Evolutionary conservation across 2,113 vertebrate species (phyloP), one percentile per base, ranked within the genome.

Genomic region (Brachypteracias leptosomus): DNA sequence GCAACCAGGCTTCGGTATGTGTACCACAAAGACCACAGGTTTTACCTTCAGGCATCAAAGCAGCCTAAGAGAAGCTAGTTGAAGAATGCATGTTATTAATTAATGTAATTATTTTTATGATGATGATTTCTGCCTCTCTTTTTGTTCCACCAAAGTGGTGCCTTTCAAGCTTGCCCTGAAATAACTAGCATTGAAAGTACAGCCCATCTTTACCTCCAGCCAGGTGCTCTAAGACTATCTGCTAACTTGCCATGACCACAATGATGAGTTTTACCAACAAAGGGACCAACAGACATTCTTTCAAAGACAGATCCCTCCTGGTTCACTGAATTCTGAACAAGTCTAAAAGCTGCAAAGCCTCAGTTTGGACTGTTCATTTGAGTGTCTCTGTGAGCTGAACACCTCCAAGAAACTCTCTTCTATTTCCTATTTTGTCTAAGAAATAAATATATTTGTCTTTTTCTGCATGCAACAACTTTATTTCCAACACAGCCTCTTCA

Each of bases 331-430:
- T 58, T 65, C 62, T 76, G 21, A 62, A 35, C 49, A 92, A 46
- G 7, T 13, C 16, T 59, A 24, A 35, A 88, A 65, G 33, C 3
- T 77, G 15, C 35, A 90, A 81, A 70, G 7, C 49, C n/a, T 91
- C 38, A 6, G 4, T 40, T 84, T 0, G 0, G 21, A 15, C 52
- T 35, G 47, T 25, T 63, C 8, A 17, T 67, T 31, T 54, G 68
- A 73, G 22, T 26, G 86, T 52, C 62, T 68, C 29, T 40, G 7
- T 33, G n/a, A 79, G 13, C 28, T 78, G 38, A 86, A 95, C 82
- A 61, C 11, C 25, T 70, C 22, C 11, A 9, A 38, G 57, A 68
- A 55, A 8, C 18, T 62, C 29, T 67, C 22, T 28, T 47, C 28
- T 54, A 2, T 65, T 85, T 89, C 35, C 31, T 89, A 15, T 87